phyloP scores from a whole-genome alignment of 1,140 invertebrate genomes.

The Sitophilus oryzae region DNA sequence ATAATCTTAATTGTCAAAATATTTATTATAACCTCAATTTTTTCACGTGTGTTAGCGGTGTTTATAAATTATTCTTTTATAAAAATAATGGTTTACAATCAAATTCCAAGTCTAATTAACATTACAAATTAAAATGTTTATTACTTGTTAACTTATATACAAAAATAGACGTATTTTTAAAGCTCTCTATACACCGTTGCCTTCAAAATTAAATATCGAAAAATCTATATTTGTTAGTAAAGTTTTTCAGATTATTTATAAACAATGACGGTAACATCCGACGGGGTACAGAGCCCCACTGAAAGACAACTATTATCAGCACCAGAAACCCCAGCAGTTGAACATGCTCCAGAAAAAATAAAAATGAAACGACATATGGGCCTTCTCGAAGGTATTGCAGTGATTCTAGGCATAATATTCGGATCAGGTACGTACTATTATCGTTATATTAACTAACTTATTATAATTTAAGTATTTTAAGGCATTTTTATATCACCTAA shows the following conservation, averaged over 20 bases:
- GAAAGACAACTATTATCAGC: constrained; percentile 8
- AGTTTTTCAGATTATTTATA: neutral
- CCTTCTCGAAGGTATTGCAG: constrained; percentile 76
- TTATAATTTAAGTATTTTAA: constrained; percentile 23
- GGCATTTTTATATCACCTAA: constrained; percentile 94
- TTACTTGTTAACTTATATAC: too few relatives aligned
- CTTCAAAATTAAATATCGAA: too few relatives aligned
- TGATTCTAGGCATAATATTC: constrained; percentile 84
- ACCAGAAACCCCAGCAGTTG: neutral
- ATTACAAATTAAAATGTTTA: too few relatives aligned
- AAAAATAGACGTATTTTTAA: too few relatives aligned
- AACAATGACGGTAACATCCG: constrained; percentile 1
- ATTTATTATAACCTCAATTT: too few relatives aligned
- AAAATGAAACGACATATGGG: constrained; percentile 76
- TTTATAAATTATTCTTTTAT: neutral
- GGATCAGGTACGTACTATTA: constrained; percentile 60
- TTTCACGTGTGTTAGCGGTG: neutral
- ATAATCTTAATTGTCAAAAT: too few relatives aligned
- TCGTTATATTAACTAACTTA: constrained; percentile 1
- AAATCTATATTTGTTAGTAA: neutral
- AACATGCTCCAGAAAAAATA: constrained; percentile 48
- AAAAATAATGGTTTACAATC: too few relatives aligned
- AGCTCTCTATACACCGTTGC: too few relatives aligned
- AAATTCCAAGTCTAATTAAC: too few relatives aligned
- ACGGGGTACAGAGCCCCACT: constrained; percentile 11